Evolutionary conservation across 2,888 invertebrate genomes (phyloP).

Genomic region (Crocallis elinguaria): DNA sequence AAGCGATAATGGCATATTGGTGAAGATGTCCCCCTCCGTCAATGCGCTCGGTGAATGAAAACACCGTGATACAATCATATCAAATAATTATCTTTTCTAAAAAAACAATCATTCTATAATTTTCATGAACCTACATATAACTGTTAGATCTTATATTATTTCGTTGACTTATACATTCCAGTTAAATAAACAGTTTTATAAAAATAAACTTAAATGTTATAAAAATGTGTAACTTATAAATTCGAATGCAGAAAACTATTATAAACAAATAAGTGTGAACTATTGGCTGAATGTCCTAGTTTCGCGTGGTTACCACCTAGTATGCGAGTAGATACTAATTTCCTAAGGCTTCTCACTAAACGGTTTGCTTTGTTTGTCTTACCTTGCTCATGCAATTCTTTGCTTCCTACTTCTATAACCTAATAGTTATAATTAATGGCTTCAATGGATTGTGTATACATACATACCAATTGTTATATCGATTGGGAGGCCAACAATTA

Average conservation of each 20-base stretch:
- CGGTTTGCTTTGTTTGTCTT: slow-evolving; percentile 54
- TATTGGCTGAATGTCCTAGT: background rate
- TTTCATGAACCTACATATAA: too few species aligned
- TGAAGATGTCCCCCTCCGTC: too few species aligned
- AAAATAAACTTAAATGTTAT: too few species aligned
- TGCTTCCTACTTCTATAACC: slow-evolving; percentile 33
- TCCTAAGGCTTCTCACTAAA: slow-evolving; percentile 65
- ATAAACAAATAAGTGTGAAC: background rate
- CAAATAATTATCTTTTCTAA: too few species aligned
- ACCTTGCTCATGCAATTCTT: slow-evolving; percentile 42
- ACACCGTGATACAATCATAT: too few species aligned
- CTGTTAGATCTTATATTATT: too few species aligned
- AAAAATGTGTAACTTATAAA: too few species aligned
- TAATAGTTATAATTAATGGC: slow-evolving; percentile 26
- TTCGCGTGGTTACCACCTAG: slow-evolving; percentile 49
- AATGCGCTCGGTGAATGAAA: too few species aligned
- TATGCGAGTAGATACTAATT: slow-evolving; percentile 40
- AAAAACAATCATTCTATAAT: too few species aligned
- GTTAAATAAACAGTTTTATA: too few species aligned
- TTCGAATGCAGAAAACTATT: background rate
- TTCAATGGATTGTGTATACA: background rate
- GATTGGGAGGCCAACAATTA: background rate
- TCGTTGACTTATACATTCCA: too few species aligned
- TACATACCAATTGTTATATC: background rate
- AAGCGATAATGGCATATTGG: too few species aligned